Evolutionary conservation across 1,140 invertebrate genomes (phyloP).

Genomic region (Pseudomyrmex concolor): DNA sequence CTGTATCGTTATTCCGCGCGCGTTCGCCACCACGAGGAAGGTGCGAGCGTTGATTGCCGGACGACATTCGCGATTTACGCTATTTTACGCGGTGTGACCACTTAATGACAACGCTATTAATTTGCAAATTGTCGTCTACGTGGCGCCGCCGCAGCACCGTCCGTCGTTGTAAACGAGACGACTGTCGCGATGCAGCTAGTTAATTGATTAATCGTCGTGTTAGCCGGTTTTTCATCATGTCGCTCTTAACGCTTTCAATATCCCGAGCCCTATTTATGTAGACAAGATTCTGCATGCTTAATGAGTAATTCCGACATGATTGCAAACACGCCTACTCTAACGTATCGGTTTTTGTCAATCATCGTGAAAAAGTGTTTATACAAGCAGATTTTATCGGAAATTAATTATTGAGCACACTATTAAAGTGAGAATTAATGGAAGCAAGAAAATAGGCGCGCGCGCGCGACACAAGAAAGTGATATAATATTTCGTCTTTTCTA

Average conservation of each 20-base stretch:
- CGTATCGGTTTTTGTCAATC: constrained; percentile 7
- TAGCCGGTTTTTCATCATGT: constrained; percentile 33
- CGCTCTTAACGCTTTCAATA: not conserved
- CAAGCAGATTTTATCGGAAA: constrained; percentile 7
- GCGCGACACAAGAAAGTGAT: not conserved
- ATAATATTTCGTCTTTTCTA: not conserved
- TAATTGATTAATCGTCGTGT: constrained; percentile 60
- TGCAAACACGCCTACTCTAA: not conserved
- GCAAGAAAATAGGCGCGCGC: too few species aligned
- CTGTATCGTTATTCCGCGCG: constrained; percentile 54
- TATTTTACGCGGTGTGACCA: constrained; percentile 26
- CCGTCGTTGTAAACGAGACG: constrained; percentile 18
- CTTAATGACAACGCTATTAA: constrained; percentile 61
- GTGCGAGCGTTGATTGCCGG: constrained; percentile 47
- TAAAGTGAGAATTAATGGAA: not conserved
- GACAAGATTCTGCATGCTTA: not conserved
- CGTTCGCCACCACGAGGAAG: constrained; percentile 17
- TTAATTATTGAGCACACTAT: constrained; percentile 15
- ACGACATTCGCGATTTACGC: constrained; percentile 52
- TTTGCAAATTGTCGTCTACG: constrained; percentile 48
- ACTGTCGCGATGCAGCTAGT: constrained; percentile 3
- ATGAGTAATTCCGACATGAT: not conserved
- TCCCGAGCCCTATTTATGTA: not conserved
- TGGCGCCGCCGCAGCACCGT: not conserved
- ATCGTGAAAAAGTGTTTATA: not conserved